phyloP scores from a whole-genome alignment of 2,888 invertebrate genomes.

The Xylota segnis region DNA sequence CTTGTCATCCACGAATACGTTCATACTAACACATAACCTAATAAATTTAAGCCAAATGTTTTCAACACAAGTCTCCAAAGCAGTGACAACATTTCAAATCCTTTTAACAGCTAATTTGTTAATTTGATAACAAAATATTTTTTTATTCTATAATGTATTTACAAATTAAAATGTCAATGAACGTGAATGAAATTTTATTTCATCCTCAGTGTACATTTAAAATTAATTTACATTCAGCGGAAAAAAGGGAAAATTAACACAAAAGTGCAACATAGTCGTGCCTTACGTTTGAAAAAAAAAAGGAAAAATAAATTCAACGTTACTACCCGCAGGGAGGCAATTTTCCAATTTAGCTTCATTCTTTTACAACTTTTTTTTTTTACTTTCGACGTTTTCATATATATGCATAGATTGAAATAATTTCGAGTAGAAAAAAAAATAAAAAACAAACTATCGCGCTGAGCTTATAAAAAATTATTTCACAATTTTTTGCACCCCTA shows the following conservation, averaged over 20 bases:
- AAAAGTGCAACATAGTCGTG: not conserved
- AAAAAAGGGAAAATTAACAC: not conserved
- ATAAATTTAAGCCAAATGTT: too few relatives aligned
- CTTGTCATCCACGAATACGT: not conserved
- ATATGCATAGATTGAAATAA: slow-evolving; percentile 36
- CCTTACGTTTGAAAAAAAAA: not conserved
- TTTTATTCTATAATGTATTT: not conserved
- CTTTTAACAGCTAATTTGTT: too few relatives aligned
- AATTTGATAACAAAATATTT: not conserved
- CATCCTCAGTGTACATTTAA: slow-evolving; percentile 2
- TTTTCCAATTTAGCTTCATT: slow-evolving; percentile 12
- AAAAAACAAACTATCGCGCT: slow-evolving; percentile 2
- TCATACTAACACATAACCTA: too few relatives aligned
- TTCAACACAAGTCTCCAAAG: too few relatives aligned
- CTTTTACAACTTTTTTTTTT: not conserved
- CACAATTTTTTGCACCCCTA: not conserved
- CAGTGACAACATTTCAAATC: too few relatives aligned
- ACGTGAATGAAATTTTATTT: slow-evolving; percentile 2
- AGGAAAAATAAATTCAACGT: slow-evolving; percentile 2
- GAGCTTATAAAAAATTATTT: not conserved
- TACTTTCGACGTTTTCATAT: not conserved
- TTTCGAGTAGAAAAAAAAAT: not conserved
- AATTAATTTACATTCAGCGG: not conserved
- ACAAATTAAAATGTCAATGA: not conserved
- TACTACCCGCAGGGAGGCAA: slow-evolving; percentile 10